A percentile compares a stretch with the other conserved stretches of the same genome.
These are phyloP conservation scores for Echinarachnius parma DNA, from an alignment of 53 echinoderm and acorn worm genomes.

Conservation along the genomic window DNA sequence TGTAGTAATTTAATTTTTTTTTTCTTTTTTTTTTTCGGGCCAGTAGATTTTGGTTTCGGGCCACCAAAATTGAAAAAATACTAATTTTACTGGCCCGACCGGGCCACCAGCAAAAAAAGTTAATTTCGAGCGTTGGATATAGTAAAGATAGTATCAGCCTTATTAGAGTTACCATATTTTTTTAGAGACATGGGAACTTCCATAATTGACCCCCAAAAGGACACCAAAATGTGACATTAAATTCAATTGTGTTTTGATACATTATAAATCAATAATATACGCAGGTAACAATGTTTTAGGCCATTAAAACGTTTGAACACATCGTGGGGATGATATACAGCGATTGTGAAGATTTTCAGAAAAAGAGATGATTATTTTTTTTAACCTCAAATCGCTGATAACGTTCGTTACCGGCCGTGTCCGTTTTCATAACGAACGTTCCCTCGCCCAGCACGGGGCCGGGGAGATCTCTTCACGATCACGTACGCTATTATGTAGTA, in stretches of 20 bases:
- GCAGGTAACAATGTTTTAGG: slow-evolving; percentile 11
- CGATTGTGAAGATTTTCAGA: slow-evolving; percentile 10
- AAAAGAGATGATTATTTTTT: neutral
- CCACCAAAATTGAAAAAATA: too few relatives aligned
- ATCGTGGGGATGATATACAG: slow-evolving; percentile 5
- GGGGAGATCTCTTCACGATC: neutral
- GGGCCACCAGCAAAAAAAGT: too few relatives aligned
- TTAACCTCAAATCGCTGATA: slow-evolving; percentile 6
- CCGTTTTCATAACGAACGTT: slow-evolving; percentile 12
- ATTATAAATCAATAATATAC: neutral
- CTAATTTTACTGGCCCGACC: too few relatives aligned
- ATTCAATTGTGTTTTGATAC: slow-evolving; percentile 3
- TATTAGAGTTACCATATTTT: slow-evolving; percentile 4
- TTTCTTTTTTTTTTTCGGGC: too few relatives aligned
- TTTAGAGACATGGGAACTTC: slow-evolving; percentile 1
- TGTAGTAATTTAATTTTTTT: too few relatives aligned
- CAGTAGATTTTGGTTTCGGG: too few relatives aligned
- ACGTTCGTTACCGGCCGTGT: slow-evolving; percentile 21
- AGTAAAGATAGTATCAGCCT: slow-evolving; percentile 3
- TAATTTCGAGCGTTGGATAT: too few relatives aligned
- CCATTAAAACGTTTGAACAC: slow-evolving; percentile 10
- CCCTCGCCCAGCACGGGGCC: neutral
- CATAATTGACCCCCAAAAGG: neutral
- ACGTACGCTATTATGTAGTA: neutral
- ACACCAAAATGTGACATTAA: slow-evolving; percentile 15